These are phyloP conservation scores for Narcine bancroftii DNA, from an alignment of 2,113 vertebrate species.

Conservation along the genomic window DNA sequence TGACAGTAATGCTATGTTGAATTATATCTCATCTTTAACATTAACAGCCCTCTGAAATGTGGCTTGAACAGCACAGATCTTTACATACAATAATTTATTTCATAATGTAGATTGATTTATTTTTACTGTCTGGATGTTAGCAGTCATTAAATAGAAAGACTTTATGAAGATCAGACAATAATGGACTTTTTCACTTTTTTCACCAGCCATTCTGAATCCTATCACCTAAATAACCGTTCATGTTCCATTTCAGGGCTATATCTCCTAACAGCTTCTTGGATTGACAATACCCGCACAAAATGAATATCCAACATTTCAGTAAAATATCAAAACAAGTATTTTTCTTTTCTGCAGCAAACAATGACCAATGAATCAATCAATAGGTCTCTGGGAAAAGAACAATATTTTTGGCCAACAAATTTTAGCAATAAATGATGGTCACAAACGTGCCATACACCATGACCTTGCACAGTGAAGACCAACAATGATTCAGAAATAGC, in stretches of 20 bases:
- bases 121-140: background rate
- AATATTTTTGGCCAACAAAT: background rate
- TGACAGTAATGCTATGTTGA: background rate
- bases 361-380: background rate
- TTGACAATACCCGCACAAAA: background rate
- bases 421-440: background rate
- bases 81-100: background rate
- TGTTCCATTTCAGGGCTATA: background rate
- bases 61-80: background rate
- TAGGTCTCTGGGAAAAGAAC: background rate
- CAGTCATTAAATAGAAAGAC: background rate
- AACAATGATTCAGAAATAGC: background rate
- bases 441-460: background rate
- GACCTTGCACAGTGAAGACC: background rate
- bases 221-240: background rate
- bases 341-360: background rate
- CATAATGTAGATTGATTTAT: background rate
- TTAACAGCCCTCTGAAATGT: background rate
- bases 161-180: background rate
- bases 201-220: background rate
- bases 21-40: background rate
- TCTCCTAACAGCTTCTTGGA: background rate
- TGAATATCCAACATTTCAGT: background rate
- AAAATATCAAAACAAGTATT: background rate
- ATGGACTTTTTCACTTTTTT: background rate